These are phyloP conservation scores for Crepidodera aurea DNA, from an alignment of 2,888 invertebrate genomes.

Conservation along the genomic window DNA sequence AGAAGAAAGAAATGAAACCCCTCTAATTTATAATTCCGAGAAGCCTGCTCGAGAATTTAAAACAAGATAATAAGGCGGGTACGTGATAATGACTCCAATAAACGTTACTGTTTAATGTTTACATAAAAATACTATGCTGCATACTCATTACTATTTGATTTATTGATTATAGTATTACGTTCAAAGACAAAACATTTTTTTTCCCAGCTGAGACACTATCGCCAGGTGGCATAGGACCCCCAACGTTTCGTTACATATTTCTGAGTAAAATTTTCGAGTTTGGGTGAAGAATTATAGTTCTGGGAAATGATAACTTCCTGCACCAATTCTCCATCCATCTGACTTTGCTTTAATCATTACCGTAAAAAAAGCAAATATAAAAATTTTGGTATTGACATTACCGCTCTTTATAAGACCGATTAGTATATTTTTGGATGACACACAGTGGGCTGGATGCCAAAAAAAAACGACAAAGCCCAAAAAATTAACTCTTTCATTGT, in stretches of 20 bases:
- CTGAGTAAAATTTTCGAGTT: not conserved
- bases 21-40: conserved; percentile 27
- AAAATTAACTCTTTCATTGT: too few species aligned
- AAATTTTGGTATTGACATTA: too few species aligned
- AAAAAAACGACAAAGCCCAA: too few species aligned
- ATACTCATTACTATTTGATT: conserved; percentile 38
- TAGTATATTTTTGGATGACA: too few species aligned
- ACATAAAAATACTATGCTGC: conserved; percentile 33
- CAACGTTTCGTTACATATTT: not conserved
- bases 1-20: conserved; percentile 7
- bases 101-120: conserved; percentile 42
- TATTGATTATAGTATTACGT: conserved; percentile 36
- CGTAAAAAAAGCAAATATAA: too few species aligned
- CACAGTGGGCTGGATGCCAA: too few species aligned
- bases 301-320: not conserved
- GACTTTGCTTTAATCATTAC: too few species aligned
- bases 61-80: conserved; percentile 30
- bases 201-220: conserved; percentile 13
- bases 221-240: conserved; percentile 6
- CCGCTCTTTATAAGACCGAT: too few species aligned
- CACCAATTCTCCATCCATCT: too few species aligned
- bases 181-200: conserved; percentile 31
- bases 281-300: not conserved
- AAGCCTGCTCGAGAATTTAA: conserved; percentile 35
- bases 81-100: conserved; percentile 44